Evolutionary conservation across 23 tunicate species (phyloP).

Genomic region (Pegea sp.): DNA sequence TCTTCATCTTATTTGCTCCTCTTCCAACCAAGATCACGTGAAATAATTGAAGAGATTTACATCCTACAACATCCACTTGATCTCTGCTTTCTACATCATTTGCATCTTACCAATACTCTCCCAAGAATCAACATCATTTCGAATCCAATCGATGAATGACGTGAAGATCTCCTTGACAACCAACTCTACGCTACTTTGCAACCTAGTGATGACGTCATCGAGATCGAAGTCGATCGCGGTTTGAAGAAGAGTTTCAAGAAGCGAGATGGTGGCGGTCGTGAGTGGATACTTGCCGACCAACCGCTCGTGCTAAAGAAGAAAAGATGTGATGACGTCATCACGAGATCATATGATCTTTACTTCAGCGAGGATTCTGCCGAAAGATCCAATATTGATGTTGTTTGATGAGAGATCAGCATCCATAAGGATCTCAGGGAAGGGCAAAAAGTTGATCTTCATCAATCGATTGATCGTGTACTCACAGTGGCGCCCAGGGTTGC

Average conservation of each 20-base stretch:
- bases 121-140: constrained; percentile 23
- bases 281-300: constrained; percentile 20
- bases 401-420: neutral
- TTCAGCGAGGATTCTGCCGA: too few relatives aligned
- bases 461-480: too few relatives aligned
- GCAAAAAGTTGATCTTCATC: too few relatives aligned
- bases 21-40: neutral
- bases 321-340: neutral
- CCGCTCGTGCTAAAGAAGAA: constrained; percentile 20
- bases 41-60: neutral
- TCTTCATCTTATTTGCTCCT: neutral
- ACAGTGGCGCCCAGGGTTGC: constrained; percentile 5
- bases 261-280: constrained; percentile 45
- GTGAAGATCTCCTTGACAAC: constrained; percentile 29
- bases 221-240: constrained; percentile 4
- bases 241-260: constrained; percentile 18
- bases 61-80: neutral
- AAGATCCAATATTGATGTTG: constrained; percentile 24
- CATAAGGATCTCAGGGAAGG: too few relatives aligned
- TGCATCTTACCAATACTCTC: constrained; percentile 39
- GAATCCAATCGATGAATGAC: constrained; percentile 37
- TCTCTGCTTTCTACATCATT: neutral
- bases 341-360: too few relatives aligned
- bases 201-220: neutral
- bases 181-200: constrained; percentile 13